phyloP scores from a whole-genome alignment of 2,797 vertebrate genomes.

The Graptemys geographica region DNA sequence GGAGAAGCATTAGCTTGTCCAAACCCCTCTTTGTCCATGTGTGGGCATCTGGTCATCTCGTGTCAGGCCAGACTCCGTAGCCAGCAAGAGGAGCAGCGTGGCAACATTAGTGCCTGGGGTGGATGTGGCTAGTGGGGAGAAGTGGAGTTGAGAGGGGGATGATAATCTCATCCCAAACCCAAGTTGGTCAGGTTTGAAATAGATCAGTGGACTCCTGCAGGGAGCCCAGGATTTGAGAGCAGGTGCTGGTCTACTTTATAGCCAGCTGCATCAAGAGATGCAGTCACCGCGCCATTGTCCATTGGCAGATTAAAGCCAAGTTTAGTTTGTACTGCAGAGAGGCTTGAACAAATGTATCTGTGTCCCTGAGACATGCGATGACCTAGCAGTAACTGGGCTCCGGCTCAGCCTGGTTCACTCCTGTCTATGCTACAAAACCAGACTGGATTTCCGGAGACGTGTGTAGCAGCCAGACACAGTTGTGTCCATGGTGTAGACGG shows the following conservation, averaged over 20 bases:
- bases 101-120: too few species aligned
- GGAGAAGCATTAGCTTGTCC: neutral
- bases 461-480: neutral
- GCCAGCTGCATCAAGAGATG: neutral
- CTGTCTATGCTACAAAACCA: neutral
- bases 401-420: neutral
- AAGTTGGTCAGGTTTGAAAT: neutral
- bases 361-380: neutral
- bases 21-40: neutral
- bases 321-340: neutral
- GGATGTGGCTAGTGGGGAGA: neutral
- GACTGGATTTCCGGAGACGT: neutral
- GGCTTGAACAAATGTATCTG: neutral
- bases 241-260: neutral
- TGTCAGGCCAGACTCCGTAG: neutral
- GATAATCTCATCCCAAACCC: neutral
- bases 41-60: neutral
- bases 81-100: neutral
- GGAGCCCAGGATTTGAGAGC: neutral
- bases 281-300: neutral
- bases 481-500: neutral
- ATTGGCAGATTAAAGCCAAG: neutral
- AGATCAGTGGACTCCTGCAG: neutral
- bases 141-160: neutral
- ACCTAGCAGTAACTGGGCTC: neutral